A percentile compares a stretch with the other conserved stretches of the same genome.
Conservation (phyloP, 2,113 vertebrate genomes). For the Centropus unirufus region DNA sequence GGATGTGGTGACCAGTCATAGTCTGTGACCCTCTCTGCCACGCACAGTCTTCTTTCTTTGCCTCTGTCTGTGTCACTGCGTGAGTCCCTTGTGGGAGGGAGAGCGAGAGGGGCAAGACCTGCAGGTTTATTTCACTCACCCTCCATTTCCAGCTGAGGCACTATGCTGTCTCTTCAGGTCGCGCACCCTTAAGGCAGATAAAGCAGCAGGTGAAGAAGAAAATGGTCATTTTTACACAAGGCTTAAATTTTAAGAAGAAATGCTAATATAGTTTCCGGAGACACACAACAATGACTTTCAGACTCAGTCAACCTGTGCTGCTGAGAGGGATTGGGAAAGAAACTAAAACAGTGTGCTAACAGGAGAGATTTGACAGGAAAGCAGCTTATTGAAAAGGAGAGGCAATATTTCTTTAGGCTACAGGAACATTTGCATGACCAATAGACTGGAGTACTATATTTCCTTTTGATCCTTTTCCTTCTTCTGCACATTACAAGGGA, state of each 20-base stretch:
- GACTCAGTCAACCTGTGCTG: background rate
- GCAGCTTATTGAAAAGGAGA: background rate
- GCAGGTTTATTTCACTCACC: background rate
- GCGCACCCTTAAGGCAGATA: background rate
- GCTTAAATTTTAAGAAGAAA: background rate
- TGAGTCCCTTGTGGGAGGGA: background rate
- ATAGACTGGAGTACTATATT: background rate
- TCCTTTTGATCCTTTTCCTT: conserved; percentile 4
- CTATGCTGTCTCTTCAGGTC: background rate
- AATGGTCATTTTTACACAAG: background rate
- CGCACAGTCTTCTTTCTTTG: background rate
- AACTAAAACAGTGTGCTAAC: background rate
- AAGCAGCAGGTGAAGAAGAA: background rate
- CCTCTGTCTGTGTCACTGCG: background rate
- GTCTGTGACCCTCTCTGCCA: background rate
- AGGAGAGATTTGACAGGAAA: background rate
- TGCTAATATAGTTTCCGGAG: background rate
- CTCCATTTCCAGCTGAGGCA: background rate
- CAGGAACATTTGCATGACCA: background rate
- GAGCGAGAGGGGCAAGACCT: background rate
- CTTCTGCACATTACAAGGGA: background rate
- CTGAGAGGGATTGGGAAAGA: background rate
- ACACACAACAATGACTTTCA: background rate
- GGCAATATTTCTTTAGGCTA: background rate
- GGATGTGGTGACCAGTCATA: accelerated